A percentile compares a stretch with the other conserved stretches of the same genome.
Evolutionary conservation across 1,140 invertebrate genomes (phyloP).

Genomic region (Cherax quadricarinatus): DNA sequence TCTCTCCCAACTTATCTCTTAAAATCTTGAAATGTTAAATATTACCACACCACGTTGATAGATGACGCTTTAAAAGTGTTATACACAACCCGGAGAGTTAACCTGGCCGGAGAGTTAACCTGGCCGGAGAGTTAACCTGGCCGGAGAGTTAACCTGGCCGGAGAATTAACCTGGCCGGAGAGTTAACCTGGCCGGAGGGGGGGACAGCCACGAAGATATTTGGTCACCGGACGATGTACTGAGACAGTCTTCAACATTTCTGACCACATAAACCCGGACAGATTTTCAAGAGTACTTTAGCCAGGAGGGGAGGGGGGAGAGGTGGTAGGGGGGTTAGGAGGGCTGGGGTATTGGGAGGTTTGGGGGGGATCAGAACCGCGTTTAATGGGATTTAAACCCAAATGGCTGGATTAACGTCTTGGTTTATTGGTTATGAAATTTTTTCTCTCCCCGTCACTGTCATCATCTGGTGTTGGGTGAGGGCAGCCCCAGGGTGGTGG

Average conservation of each 20-base stretch:
- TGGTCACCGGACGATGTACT: conserved; percentile 17
- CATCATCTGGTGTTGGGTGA: conserved; percentile 52
- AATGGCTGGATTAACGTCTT: conserved; percentile 65
- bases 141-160: too few relatives aligned
- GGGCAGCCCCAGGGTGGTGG: too few relatives aligned
- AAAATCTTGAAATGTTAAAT: too few relatives aligned
- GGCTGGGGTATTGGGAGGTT: conserved; percentile 5
- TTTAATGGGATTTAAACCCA: conserved; percentile 67
- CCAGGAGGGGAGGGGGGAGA: background rate
- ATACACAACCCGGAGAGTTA: too few relatives aligned
- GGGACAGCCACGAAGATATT: conserved; percentile 7
- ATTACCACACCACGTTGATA: too few relatives aligned
- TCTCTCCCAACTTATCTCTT: too few relatives aligned
- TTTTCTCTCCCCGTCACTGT: conserved; percentile 68
- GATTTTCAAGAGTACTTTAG: conserved; percentile 63
- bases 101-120: too few relatives aligned
- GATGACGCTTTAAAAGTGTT: too few relatives aligned
- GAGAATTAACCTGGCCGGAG: too few relatives aligned
- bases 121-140: too few relatives aligned
- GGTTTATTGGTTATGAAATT: conserved; percentile 71
- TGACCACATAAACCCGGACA: conserved; percentile 37
- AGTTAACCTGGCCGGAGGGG: too few relatives aligned
- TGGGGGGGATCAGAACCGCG: conserved; percentile 55
- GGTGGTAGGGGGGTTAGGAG: background rate
- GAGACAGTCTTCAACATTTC: conserved; percentile 28